Percentiles rank a stretch among this genome's conserved stretches.
Conservation (phyloP, 1,140 invertebrate genomes). For the Zaprionus tsacasi region DNA sequence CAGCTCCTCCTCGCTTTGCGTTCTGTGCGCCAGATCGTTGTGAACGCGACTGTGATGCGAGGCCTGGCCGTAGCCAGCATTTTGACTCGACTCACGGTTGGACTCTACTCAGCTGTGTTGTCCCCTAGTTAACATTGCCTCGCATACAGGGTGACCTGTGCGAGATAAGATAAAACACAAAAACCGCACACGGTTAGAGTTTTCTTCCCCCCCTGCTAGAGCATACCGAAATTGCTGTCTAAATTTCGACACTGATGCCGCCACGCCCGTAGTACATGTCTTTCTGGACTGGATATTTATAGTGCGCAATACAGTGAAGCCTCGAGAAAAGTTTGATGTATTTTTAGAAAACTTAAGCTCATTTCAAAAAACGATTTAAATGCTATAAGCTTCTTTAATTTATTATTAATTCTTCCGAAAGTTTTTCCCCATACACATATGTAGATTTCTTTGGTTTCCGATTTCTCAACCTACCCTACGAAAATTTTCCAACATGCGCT, state of each 20-base stretch:
- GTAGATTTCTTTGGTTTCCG: conserved; percentile 1
- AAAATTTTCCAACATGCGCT: conserved; percentile 14
- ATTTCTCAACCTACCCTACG: conserved; percentile 56
- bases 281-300: conserved; percentile 20
- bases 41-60: conserved; percentile 63
- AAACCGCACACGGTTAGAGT: neutral
- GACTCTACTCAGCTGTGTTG: conserved; percentile 31
- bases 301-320: conserved; percentile 43
- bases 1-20: conserved; percentile 11
- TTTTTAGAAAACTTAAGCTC: neutral
- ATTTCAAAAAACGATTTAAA: neutral
- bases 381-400: neutral
- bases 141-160: conserved; percentile 60
- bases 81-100: conserved; percentile 41
- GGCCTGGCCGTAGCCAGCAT: conserved; percentile 18
- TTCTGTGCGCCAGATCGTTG: conserved; percentile 62
- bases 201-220: neutral
- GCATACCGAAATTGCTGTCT: conserved; percentile 49
- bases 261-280: conserved; percentile 54
- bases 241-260: conserved; percentile 39
- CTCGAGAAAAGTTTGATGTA: neutral
- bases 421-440: neutral
- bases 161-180: conserved; percentile 71
- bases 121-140: conserved; percentile 77
- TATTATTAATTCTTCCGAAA: neutral